Conservation (phyloP, 1,140 invertebrate genomes). For the Drosophila lacteicornis region DNA sequence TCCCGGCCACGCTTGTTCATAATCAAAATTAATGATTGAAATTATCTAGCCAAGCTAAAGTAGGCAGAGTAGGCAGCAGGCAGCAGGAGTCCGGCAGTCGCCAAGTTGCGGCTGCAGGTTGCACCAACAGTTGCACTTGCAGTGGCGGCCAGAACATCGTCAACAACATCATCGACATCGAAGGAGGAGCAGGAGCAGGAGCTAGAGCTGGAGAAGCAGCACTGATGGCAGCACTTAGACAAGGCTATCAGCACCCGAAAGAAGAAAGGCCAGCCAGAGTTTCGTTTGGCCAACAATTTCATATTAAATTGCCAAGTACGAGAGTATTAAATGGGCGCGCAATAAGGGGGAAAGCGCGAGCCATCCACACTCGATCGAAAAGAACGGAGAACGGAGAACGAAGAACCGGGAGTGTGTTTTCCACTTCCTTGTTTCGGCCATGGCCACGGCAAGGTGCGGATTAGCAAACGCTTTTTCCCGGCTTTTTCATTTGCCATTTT, state of each 20-base stretch:
- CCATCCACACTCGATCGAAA: slow-evolving; percentile 43
- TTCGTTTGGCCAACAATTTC: slow-evolving; percentile 80
- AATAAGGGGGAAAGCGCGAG: slow-evolving; percentile 39
- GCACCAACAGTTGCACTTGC: slow-evolving; percentile 47
- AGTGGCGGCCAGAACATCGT: slow-evolving; percentile 56
- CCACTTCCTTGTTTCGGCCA: slow-evolving; percentile 70
- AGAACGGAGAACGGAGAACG: background rate
- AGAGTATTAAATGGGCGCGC: slow-evolving; percentile 70
- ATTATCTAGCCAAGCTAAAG: slow-evolving; percentile 78
- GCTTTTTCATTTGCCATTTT: slow-evolving; percentile 23
- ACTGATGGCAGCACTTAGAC: slow-evolving; percentile 82
- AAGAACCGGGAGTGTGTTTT: slow-evolving; percentile 53
- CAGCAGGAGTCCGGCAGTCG: slow-evolving; percentile 23
- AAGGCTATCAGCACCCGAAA: slow-evolving; percentile 79
- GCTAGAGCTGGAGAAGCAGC: slow-evolving; percentile 29
- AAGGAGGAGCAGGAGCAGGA: slow-evolving; percentile 17
- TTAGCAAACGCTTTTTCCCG: slow-evolving; percentile 51
- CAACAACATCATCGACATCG: slow-evolving; percentile 70
- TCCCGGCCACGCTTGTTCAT: slow-evolving; percentile 75
- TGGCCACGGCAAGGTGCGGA: slow-evolving; percentile 65
- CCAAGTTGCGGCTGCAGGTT: slow-evolving; percentile 26
- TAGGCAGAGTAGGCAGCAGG: slow-evolving; percentile 53
- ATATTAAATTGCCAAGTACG: slow-evolving; percentile 79
- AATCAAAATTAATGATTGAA: slow-evolving; percentile 84
- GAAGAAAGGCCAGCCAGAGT: slow-evolving; percentile 37